Evolutionary conservation across 2,888 invertebrate genomes (phyloP).

Genomic region (Lasioglossum figueresi): DNA sequence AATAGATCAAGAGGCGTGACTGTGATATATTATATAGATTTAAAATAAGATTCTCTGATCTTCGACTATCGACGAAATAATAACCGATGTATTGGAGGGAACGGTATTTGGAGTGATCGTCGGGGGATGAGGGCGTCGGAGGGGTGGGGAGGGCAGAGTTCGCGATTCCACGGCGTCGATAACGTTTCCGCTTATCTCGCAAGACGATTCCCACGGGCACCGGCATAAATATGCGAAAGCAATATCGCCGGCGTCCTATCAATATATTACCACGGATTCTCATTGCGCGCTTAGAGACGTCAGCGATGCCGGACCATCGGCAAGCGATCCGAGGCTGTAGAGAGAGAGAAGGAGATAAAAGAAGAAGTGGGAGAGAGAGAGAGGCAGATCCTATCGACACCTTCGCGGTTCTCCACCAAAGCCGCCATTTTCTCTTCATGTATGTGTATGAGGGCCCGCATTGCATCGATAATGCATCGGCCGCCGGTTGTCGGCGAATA

Average conservation of each 20-base stretch:
- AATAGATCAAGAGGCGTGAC: slow-evolving; percentile 25
- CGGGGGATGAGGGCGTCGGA: neutral
- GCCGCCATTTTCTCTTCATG: slow-evolving; percentile 72
- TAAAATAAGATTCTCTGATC: slow-evolving; percentile 51
- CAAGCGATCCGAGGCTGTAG: neutral
- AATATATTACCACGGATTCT: slow-evolving; percentile 61
- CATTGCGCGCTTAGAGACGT: slow-evolving; percentile 58
- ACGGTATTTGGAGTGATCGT: slow-evolving; percentile 40
- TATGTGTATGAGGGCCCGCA: slow-evolving; percentile 68
- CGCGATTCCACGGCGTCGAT: slow-evolving; percentile 46
- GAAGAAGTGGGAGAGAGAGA: slow-evolving; percentile 34
- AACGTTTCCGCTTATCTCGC: slow-evolving; percentile 54
- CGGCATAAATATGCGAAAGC: slow-evolving; percentile 68
- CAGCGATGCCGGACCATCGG: slow-evolving; percentile 47
- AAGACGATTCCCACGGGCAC: slow-evolving; percentile 66
- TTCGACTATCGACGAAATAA: slow-evolving; percentile 42
- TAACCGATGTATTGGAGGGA: slow-evolving; percentile 30
- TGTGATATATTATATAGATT: slow-evolving; percentile 6
- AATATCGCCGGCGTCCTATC: slow-evolving; percentile 68
- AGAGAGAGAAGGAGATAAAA: slow-evolving; percentile 12
- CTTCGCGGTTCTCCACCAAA: slow-evolving; percentile 50
- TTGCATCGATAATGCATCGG: slow-evolving; percentile 69
- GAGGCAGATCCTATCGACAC: slow-evolving; percentile 68
- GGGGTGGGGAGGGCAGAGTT: slow-evolving; percentile 9
- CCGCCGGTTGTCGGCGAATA: slow-evolving; percentile 56